Base-by-base conservation (phyloP, 2,113 vertebrate species). In the Chloebia gouldiae region DNA sequence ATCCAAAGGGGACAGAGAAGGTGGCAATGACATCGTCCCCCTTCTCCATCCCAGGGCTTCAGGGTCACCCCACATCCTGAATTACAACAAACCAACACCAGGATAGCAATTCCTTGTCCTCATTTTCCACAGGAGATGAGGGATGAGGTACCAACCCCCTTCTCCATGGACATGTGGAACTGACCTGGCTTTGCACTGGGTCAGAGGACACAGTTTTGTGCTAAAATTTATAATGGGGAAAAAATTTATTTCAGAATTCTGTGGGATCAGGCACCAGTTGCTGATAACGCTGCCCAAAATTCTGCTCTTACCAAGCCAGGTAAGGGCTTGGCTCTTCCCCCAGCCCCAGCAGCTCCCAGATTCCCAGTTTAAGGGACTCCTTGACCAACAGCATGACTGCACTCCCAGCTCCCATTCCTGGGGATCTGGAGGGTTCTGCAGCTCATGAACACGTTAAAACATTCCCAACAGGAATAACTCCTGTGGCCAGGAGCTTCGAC, bases 361-460 rank as follows among this genome's bases (percentile, higher is more conserved):
- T 22, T 39, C 65, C 65, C 5, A 13, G 3, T 8, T 12, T 4
- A 8, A n/a, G 14, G 13, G 15, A 13, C n/a, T 37, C 14, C 40
- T 20, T 30, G 16, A 42, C 21, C 24, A 27, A 5, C 19, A n/a
- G 49, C 20, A 3, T 3, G 23, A 7, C 64, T 56, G n/a, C 37
- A 25, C 11, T 22, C 17, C 6, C 12, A 45, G 27, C 33, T 15
- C 40, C 35, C 61, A 0, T 2, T 14, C 3, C 45, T 25, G 40
- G 42, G 51, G 30, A 10, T 2, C 4, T 0, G 24, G 18, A 50
- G 42, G 24, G 6, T 3, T 44, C 1, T 40, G 44, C 35, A 80
- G 37, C 1, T 35, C n/a, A 11, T 5, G 24, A 22, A 16, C 13
- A 39, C 2, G 0, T 8, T 4, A 4, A 3, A n/a, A 35, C 33